A percentile compares a stretch with the other conserved stretches of the same genome.
phyloP scores from a whole-genome alignment of 2,113 vertebrate genomes.

The Arothron firmamentum region DNA sequence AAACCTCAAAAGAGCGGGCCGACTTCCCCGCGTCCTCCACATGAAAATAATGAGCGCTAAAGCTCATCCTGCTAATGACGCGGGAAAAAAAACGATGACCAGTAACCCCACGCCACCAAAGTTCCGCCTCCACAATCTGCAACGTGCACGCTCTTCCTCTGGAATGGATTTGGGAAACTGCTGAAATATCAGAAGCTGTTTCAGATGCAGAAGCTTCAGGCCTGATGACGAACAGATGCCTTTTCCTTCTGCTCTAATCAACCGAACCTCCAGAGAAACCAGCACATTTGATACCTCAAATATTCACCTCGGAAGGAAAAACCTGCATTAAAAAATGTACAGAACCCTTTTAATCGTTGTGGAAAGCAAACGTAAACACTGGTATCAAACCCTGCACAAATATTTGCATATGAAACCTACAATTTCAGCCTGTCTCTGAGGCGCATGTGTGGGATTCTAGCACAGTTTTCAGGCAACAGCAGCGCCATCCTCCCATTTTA shows the following conservation, averaged over 20 bases:
- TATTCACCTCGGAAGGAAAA: too few relatives aligned
- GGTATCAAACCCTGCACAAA: too few relatives aligned
- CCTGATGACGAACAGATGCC: constrained; percentile 29
- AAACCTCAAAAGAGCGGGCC: constrained; percentile 41
- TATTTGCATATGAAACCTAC: too few relatives aligned
- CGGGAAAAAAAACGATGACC: background rate
- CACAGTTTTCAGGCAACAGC: too few relatives aligned
- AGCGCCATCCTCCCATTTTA: too few relatives aligned
- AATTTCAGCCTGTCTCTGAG: too few relatives aligned
- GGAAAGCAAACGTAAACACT: too few relatives aligned
- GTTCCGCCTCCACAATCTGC: background rate
- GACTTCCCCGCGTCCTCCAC: background rate
- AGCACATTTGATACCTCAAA: background rate
- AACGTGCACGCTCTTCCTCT: background rate
- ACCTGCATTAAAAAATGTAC: too few relatives aligned
- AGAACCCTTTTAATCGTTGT: too few relatives aligned
- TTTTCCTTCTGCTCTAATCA: constrained; percentile 11
- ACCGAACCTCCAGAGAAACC: background rate
- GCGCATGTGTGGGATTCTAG: too few relatives aligned
- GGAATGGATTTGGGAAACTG: background rate
- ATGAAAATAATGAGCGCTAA: constrained; percentile 31
- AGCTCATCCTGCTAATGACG: constrained; percentile 1
- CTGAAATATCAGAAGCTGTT: too few relatives aligned
- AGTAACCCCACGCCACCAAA: background rate
- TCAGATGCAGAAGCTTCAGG: constrained; percentile 7